phyloP scores from a whole-genome alignment of 2,888 invertebrate species.

The Lomographa bimaculata region DNA sequence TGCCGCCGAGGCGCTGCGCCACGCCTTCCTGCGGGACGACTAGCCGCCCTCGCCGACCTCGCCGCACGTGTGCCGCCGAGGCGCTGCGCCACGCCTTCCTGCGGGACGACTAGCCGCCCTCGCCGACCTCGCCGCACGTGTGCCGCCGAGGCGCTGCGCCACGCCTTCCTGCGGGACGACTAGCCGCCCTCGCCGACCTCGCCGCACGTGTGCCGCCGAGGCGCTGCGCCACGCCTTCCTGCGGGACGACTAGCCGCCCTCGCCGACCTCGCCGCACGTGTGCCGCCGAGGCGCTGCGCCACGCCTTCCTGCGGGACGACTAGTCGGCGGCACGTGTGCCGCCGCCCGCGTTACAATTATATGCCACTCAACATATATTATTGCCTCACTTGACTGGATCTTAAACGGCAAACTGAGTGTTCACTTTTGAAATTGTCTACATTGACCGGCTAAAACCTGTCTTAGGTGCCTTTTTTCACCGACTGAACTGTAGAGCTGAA shows the following conservation, averaged over 20 bases:
- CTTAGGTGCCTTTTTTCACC: too few species aligned
- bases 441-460: too few species aligned
- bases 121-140: neutral
- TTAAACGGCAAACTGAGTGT: too few species aligned
- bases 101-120: neutral
- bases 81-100: neutral
- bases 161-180: neutral
- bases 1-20: slow-evolving; percentile 89
- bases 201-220: neutral
- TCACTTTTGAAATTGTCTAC: too few species aligned
- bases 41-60: neutral
- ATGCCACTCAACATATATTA: too few species aligned
- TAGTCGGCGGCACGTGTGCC: too few species aligned
- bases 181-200: neutral
- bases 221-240: neutral
- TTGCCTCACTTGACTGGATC: too few species aligned
- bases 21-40: slow-evolving; percentile 86
- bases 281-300: neutral
- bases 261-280: neutral
- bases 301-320: neutral
- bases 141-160: neutral
- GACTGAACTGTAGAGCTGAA: too few species aligned
- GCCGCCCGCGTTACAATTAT: too few species aligned
- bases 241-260: neutral
- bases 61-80: neutral